Evolutionary conservation across 2,797 vertebrate genomes (phyloP), one percentile per base, ranked within the genome.

Genomic region (Myotis myotis): DNA sequence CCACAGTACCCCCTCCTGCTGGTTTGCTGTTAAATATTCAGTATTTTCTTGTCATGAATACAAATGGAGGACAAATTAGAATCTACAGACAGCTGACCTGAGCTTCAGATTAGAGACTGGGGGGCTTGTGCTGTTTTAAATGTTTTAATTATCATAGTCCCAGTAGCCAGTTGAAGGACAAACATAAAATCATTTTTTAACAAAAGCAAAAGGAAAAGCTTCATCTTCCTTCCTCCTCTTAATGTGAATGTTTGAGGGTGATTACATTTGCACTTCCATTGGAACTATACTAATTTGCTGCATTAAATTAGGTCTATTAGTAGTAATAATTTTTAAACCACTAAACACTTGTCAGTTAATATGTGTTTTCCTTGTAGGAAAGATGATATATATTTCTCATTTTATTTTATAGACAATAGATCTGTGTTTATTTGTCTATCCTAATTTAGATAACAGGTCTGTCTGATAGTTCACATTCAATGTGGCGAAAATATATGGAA

Each of bases 11-110:
- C 99, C 98, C 98, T 99, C 98, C 99, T 98, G 98, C 99, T 98
- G 98, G 97, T 98, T 98, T 98, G 99, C 99, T 99, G 98, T 99
- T 99, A 98, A 99, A 99, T 99, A 99, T 99, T 99, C 99, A 99
- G 99, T 98, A 97, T 98, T 98, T 98, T 98, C 98, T 98, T 98
- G 98, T 99, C 99, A 99, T 99, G 99, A 99, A 99, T 99, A 99
- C 99, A 99, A 99, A 99, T 99, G 97, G 98, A 97, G 98, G 99
- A 98, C 99, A 99, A 99, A 99, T 99, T 99, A 99, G 99, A 99
- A 99, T 98, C 99, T 99, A 99, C 99, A 99, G 98, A 99, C 99
- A 99, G 98, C 98, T 99, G 99, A 99, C 99, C 99, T 98, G 98
- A 98, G 98, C 98, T 99, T 98, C 98, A 99, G 98, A 99, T 99